A percentile compares a stretch with the other conserved stretches of the same genome.
These are phyloP conservation scores for Mythimna loreyi DNA, from an alignment of 2,888 invertebrate genomes.

Conservation along the genomic window DNA sequence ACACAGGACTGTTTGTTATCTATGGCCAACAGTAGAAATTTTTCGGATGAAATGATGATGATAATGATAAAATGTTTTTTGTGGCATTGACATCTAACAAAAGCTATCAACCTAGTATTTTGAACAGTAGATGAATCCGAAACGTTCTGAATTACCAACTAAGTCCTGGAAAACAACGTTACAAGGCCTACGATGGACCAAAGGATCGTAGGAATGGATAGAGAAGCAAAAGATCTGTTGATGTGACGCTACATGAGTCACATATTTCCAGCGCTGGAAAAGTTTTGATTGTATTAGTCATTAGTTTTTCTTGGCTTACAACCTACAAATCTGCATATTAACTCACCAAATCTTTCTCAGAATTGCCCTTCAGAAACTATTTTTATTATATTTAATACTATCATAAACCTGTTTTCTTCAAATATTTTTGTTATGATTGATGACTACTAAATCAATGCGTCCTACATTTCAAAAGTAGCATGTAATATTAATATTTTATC, in stretches of 20 bases:
- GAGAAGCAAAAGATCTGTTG: background rate
- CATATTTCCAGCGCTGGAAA: background rate
- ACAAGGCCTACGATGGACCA: background rate
- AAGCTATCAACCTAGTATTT: background rate
- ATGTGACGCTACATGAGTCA: no score
- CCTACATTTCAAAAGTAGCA: constrained; percentile 34
- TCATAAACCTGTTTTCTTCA: constrained; percentile 27
- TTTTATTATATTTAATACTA: constrained; percentile 15
- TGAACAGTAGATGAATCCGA: background rate
- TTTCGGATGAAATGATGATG: no score
- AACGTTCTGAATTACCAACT: background rate
- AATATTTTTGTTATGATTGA: constrained; percentile 38
- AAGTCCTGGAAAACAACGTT: background rate
- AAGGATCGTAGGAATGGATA: background rate
- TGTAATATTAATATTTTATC: constrained; percentile 46
- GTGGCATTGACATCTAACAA: background rate
- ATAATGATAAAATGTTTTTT: no score
- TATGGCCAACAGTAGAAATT: no score
- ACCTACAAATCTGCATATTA: background rate
- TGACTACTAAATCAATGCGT: constrained; percentile 28
- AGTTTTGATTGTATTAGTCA: background rate
- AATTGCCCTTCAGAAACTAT: constrained; percentile 9
- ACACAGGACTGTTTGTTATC: no score
- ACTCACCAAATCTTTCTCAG: background rate
- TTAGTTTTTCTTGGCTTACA: background rate